Conservation (phyloP, 2,113 vertebrate species). For the Odocoileus hemionus region DNA sequence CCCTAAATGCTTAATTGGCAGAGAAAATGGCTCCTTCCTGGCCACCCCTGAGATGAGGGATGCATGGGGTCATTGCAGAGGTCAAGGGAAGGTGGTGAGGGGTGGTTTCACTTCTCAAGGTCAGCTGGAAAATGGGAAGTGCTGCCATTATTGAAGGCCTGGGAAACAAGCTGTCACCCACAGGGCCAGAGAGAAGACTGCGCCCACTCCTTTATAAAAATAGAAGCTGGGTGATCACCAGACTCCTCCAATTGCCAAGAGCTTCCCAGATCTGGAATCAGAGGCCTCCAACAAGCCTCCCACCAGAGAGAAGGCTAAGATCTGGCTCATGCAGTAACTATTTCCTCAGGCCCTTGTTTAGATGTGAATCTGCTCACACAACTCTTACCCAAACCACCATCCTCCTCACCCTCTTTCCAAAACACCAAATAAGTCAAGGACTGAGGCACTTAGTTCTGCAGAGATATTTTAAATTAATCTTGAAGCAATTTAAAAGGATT, state of each 20-base stretch:
- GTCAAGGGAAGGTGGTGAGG: background rate
- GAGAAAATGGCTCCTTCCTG: background rate
- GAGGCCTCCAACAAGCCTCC: background rate
- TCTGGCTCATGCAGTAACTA: background rate
- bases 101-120: background rate
- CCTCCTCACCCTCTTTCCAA: background rate
- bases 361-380: background rate
- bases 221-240: conserved; percentile 19
- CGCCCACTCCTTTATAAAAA: conserved; percentile 3
- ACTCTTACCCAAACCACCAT: background rate
- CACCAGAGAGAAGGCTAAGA: background rate
- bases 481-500: conserved; percentile 37
- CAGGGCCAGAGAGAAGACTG: background rate
- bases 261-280: conserved; percentile 40
- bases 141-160: background rate
- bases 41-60: background rate
- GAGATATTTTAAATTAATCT: conserved; percentile 47
- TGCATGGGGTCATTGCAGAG: background rate
- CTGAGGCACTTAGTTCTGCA: background rate
- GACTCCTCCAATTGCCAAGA: conserved; percentile 5
- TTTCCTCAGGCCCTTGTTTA: conserved; percentile 44
- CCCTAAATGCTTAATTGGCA: background rate
- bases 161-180: background rate
- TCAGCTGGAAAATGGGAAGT: background rate
- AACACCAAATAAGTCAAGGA: conserved; percentile 66